Conservation (phyloP, 2,797 vertebrate species). For the Pagetopsis macropterus region DNA sequence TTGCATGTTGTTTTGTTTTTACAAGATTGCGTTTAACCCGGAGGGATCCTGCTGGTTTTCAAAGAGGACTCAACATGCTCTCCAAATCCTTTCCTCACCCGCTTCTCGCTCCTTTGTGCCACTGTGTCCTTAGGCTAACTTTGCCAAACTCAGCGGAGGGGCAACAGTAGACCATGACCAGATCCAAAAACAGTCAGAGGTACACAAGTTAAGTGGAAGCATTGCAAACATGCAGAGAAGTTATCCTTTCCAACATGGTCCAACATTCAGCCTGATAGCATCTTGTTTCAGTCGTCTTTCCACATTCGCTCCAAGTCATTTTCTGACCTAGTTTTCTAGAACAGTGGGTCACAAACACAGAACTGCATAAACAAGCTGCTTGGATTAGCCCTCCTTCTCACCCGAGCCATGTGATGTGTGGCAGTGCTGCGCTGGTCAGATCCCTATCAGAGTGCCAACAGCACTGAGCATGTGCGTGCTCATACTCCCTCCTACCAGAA, state of each 20-base stretch:
- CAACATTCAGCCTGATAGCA: conserved; percentile 48
- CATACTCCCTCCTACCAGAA: conserved; percentile 63
- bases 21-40: conserved; percentile 57
- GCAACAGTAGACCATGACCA: conserved; percentile 32
- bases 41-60: conserved; percentile 56
- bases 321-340: conserved; percentile 60
- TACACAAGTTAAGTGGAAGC: conserved; percentile 18
- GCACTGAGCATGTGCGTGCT: conserved; percentile 59
- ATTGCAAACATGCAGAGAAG: conserved; percentile 33
- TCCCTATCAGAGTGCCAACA: conserved; percentile 58
- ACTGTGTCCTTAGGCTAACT: conserved; percentile 41
- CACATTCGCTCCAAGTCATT: conserved; percentile 50
- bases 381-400: conserved; percentile 59
- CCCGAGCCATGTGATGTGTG: conserved; percentile 57
- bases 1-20: conserved; percentile 64
- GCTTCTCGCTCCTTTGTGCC: conserved; percentile 35
- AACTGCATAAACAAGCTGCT: conserved; percentile 60
- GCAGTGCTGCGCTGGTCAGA: conserved; percentile 63
- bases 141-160: conserved; percentile 44
- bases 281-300: conserved; percentile 43
- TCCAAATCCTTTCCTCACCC: conserved; percentile 50
- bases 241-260: conserved; percentile 42
- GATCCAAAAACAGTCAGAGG: conserved; percentile 42
- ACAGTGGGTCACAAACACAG: conserved; percentile 62
- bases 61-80: conserved; percentile 55